Evolutionary conservation across 2,113 vertebrate species (phyloP).

Genomic region (Platanista minor): DNA sequence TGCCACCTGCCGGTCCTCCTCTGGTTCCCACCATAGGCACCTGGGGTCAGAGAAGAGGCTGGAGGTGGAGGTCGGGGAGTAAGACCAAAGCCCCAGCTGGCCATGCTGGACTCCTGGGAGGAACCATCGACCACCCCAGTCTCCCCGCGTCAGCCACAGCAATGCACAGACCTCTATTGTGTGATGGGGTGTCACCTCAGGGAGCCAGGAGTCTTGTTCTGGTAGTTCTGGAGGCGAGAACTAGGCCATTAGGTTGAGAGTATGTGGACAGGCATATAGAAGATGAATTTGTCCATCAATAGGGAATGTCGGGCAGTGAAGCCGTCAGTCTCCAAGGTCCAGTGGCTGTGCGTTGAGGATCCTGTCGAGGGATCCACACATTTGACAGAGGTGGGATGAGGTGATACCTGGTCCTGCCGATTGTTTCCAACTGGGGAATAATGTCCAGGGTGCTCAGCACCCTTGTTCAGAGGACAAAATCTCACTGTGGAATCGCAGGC

Average conservation of each 20-base stretch:
- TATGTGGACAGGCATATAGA: too few species aligned
- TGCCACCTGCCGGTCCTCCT: not conserved
- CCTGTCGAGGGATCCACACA: not conserved
- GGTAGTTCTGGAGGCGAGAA: not conserved
- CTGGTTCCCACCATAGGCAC: fast-evolving
- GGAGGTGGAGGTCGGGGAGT: not conserved
- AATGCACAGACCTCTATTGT: fast-evolving
- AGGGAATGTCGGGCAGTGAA: fast-evolving
- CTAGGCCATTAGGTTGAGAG: too few species aligned
- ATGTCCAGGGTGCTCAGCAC: not conserved
- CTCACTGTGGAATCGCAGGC: not conserved
- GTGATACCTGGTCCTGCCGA: not conserved
- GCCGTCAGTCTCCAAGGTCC: not conserved
- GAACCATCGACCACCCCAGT: not conserved
- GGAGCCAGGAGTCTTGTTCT: not conserved
- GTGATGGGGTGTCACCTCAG: not conserved
- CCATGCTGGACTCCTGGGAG: too few species aligned
- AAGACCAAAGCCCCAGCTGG: not conserved
- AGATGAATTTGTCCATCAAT: too few species aligned
- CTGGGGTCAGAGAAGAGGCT: not conserved
- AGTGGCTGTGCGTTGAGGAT: not conserved
- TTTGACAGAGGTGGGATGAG: not conserved
- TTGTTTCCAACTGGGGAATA: not conserved
- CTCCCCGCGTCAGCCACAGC: not conserved
- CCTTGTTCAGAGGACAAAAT: not conserved